Base-by-base conservation (phyloP, 1,140 invertebrate species). In the Drosophila kepulauana region DNA sequence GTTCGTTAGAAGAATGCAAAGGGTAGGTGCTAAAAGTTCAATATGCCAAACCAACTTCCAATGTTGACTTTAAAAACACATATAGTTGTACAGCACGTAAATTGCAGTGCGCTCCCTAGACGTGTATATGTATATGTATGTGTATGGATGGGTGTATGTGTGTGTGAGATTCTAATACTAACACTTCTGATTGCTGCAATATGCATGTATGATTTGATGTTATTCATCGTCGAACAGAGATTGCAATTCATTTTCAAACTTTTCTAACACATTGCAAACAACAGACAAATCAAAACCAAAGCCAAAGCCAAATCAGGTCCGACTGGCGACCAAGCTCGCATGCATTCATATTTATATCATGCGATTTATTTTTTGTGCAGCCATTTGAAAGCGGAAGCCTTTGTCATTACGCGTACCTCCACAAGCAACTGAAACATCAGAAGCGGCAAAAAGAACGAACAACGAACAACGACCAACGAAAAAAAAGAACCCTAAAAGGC, bases 351-450 rank as follows among this genome's bases (percentile, higher is more conserved):
- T 79, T 82, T 78, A 87, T 79, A 73, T 70, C 72, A 63, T 56
- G 74, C 82, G 64, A 76, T 80, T 82, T 87, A 38, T 38, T 38
- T 38, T 8, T 10, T 10, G 61, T 15, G 73, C 65, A 68, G 59
- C 74, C 61, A 84, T 84, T 84, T 85, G 69, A 81, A 69, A 81
- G 64, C 79, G 82, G 82, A 86, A 87, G 70, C 82, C 79, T 88
- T 73, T 88, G 82, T 88, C 79, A 87, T 87, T 82, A 68, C 68
- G 73, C 38, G 25, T 82, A 82, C 70, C 75, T 81, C 61, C 75
- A 79, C 75, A 68, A 38, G 35, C 2, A 38, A 57, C 67, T 62
- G 49, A 76, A 79, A 75, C 30, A 59, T 48, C 58, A 77, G 57
- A 67, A 77, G 71, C 54, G 67, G 72, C 41, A 51, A 57, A 33